Base-by-base conservation (phyloP, 2,113 vertebrate species). In the Cottus gobio region DNA sequence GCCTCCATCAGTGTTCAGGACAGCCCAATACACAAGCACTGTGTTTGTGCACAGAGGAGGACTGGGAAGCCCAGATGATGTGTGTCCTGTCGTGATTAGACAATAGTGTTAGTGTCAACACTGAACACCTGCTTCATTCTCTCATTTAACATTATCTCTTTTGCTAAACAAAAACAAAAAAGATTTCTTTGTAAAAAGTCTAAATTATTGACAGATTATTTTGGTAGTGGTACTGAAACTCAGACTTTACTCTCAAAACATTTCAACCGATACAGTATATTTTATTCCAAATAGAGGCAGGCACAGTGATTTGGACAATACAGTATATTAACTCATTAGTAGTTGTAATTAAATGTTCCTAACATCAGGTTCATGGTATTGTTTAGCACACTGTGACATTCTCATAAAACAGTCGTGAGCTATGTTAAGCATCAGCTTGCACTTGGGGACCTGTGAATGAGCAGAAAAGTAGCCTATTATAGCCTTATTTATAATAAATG, bases 401-500 rank as follows among this genome's bases (percentile, higher is more conserved):
- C 54, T 28, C 5, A 28, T 28, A 6, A 1, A 28, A 15, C 54
- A 57, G 24, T 15, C 26, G 50, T 28, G 10, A 13, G 56, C 28
- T 58, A 18, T 58, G n/a, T 31, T 44, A 42, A 16, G 24, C 37
- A 60, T 0, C 28, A 58, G 28, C 13, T 16, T 11, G 8, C 37
- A 57, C 28, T 39, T 48, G 54, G n/a, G 39, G 56, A 71, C 7
- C 76, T 31, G 20, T 30, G 34, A 64, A 71, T 31, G 36, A 63
- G 20, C 34, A 52, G 26, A 71, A 13, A 44, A 11, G 46, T 15
- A 61, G n/a, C 15, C 16, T 11, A 11, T n/a, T n/a, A n/a, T n/a
- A n/a, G n/a, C 31, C 2, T 78, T 42, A 24, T 34, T 63, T 71
- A 62, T 62, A 28, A 61, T 31, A 26, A 42, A 37, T 62, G 24